Evolutionary conservation across 2,888 invertebrate genomes (phyloP).

Genomic region (Thereva unica): DNA sequence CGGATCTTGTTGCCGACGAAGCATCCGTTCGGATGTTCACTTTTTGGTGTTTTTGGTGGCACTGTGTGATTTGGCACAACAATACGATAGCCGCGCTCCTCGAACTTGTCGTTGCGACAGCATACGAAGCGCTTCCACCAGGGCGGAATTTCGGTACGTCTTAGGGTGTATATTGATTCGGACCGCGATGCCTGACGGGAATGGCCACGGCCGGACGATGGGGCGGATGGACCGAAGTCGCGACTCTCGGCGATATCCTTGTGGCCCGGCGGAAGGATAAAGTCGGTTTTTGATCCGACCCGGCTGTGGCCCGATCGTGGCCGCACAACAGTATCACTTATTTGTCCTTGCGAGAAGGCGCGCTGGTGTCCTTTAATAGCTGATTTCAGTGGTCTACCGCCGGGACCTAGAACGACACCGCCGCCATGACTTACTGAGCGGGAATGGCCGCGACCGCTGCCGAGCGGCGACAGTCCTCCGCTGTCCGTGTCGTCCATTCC

Average conservation of each 20-base stretch:
- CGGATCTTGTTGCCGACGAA: conserved; percentile 84
- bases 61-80: conserved; percentile 86
- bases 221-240: conserved; percentile 55
- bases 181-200: conserved; percentile 87
- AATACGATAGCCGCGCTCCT: conserved; percentile 70
- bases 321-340: conserved; percentile 64
- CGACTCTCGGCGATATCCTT: conserved; percentile 75
- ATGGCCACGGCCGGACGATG: conserved; percentile 66
- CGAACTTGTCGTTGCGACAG: conserved; percentile 66
- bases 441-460: conserved; percentile 64
- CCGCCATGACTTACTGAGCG: conserved; percentile 88
- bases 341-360: conserved; percentile 86
- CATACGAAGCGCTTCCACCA: conserved; percentile 72
- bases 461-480: not conserved
- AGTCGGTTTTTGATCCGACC: conserved; percentile 84
- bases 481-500: conserved; percentile 30
- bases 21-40: conserved; percentile 82
- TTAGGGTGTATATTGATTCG: conserved; percentile 86
- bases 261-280: conserved; percentile 85
- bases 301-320: conserved; percentile 72
- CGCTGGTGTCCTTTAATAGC: conserved; percentile 77
- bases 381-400: conserved; percentile 72
- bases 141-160: conserved; percentile 72
- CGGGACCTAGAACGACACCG: conserved; percentile 60
- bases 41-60: conserved; percentile 76